Evolutionary conservation across 2,113 vertebrate species (phyloP), one percentile per base, ranked within the genome.

Genomic region (Noctilio leporinus): DNA sequence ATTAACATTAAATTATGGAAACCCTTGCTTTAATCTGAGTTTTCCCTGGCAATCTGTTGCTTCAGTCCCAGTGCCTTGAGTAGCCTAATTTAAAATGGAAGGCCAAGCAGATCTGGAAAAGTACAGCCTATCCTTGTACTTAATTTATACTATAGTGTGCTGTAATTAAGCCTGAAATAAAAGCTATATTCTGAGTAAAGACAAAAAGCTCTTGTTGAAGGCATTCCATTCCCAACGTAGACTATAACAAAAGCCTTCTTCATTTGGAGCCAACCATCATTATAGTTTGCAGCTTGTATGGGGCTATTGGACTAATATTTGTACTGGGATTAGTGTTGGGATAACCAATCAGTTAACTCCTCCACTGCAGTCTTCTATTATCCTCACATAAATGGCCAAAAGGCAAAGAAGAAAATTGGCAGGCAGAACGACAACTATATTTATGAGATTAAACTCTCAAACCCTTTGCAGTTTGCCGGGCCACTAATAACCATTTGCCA

Each of bases 191-290:
- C 96, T 97, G 95, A 94, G 86, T 84, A 94, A 86, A 97, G 91
- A 97, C 97, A 97, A 97, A 97, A 97, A 96, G 97, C 97, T 97
- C 93, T 97, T 97, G 97, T 97, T 97, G 89, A 97, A 94, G 75
- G 82, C 93, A 97, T 97, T 97, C 96, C 96, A 96, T 94, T 94
- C 78, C 83, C 64, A 94, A 92, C 77, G 97, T 80, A 93, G 97
- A 95, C 70, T n/a, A 33, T 86, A 96, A 97, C 97, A 97, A 97
- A 97, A 96, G 96, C 10, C 89, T 95, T 95, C 96, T 97, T 97
- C 90, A 96, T 96, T 40, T 89, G 88, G 51, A 97, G 94, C 96
- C 97, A 97, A 96, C 91, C 82, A 93, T 95, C 96, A 97, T 96
- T 95, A 95, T 93, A 96, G 95, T 95, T 89, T 91, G 95, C 89